Evolutionary conservation across 2,797 vertebrate genomes (phyloP).

Genomic region (Trematomus bernacchii): DNA sequence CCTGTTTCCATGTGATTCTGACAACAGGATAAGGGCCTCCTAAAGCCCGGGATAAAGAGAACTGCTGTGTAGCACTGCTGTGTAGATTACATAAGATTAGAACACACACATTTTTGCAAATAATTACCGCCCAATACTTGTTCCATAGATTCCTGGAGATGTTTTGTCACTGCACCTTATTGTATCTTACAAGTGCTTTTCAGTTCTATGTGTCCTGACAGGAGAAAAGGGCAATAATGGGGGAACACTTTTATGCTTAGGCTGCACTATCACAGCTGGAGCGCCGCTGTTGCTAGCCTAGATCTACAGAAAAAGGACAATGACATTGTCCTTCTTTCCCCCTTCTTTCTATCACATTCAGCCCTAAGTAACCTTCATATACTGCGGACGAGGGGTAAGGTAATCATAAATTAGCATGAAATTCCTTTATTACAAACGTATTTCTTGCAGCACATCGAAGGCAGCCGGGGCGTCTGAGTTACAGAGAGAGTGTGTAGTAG

Average conservation of each 20-base stretch:
- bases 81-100: constrained; percentile 69
- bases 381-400: constrained; percentile 36
- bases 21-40: constrained; percentile 42
- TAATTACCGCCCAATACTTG: constrained; percentile 43
- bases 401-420: constrained; percentile 59
- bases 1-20: constrained; percentile 63
- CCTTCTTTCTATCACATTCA: constrained; percentile 18
- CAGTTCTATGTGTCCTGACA: constrained; percentile 7
- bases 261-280: constrained; percentile 49
- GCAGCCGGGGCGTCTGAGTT: constrained; percentile 16
- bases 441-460: constrained; percentile 63
- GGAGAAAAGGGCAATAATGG: constrained; percentile 26
- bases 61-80: constrained; percentile 41
- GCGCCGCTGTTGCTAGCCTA: constrained; percentile 6
- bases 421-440: constrained; percentile 54
- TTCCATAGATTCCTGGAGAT: constrained; percentile 19
- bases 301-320: constrained; percentile 27
- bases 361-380: constrained; percentile 48
- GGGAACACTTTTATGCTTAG: constrained; percentile 46
- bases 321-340: constrained; percentile 20
- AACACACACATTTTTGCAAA: constrained; percentile 38
- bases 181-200: constrained; percentile 2
- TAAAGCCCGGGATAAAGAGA: constrained; percentile 63
- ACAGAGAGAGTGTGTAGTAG: constrained; percentile 22
- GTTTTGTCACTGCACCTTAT: constrained; percentile 7